These are phyloP conservation scores for Volucella inanis DNA, from an alignment of 2,888 invertebrate species.

Conservation along the genomic window DNA sequence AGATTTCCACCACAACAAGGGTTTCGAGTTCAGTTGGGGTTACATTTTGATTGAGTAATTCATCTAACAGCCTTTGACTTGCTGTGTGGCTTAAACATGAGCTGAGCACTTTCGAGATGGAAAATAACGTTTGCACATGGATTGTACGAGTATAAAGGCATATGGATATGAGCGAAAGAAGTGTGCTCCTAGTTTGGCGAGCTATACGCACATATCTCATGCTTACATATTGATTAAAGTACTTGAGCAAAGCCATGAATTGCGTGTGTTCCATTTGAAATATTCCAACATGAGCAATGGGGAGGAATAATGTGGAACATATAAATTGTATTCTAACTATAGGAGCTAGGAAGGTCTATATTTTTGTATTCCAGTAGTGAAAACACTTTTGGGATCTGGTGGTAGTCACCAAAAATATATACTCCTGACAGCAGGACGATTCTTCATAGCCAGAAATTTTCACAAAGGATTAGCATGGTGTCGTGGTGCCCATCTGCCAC, in stretches of 20 bases:
- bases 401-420: too few species aligned
- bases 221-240: background rate
- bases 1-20: background rate
- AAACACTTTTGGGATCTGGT: too few species aligned
- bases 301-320: background rate
- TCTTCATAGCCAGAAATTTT: too few species aligned
- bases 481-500: too few species aligned
- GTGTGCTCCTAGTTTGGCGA: background rate
- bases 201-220: too few species aligned
- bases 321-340: background rate
- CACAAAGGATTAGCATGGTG: too few species aligned
- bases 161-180: background rate
- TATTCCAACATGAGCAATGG: background rate
- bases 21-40: constrained; percentile 36
- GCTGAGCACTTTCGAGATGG: constrained; percentile 1
- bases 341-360: too few species aligned
- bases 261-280: background rate
- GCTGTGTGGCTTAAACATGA: background rate
- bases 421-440: too few species aligned
- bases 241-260: background rate
- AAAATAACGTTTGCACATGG: constrained; percentile 11
- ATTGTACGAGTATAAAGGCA: too few species aligned
- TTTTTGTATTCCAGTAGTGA: too few species aligned
- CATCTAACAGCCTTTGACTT: background rate
- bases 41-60: constrained; percentile 55